These are phyloP conservation scores for Drymodes brunneopygia DNA, from an alignment of 2,113 vertebrate genomes.

Conservation along the genomic window DNA sequence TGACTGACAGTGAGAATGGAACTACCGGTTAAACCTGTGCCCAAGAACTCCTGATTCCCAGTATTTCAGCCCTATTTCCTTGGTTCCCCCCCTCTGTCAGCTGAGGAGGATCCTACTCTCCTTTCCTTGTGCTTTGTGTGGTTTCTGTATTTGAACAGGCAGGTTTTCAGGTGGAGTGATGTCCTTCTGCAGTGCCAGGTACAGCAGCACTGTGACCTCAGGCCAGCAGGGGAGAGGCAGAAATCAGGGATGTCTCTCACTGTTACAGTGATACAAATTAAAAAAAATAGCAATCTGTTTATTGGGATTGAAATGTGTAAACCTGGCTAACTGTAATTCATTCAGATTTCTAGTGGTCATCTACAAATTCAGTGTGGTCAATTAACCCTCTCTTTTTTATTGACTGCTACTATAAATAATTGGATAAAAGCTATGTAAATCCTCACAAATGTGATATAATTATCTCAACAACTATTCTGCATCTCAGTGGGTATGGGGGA, in stretches of 20 bases:
- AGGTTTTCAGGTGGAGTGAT: neutral
- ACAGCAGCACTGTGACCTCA: neutral
- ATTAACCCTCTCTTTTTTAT: neutral
- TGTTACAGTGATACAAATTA: neutral
- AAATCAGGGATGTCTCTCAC: neutral
- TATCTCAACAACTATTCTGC: slow-evolving; percentile 7
- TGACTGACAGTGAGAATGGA: neutral
- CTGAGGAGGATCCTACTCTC: too few relatives aligned
- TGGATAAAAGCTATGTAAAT: neutral
- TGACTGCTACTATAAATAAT: neutral
- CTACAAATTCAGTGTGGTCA: neutral
- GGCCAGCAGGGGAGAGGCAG: neutral
- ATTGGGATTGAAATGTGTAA: neutral
- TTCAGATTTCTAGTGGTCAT: neutral
- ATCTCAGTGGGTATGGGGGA: neutral
- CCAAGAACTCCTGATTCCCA: neutral
- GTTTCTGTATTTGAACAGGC: neutral
- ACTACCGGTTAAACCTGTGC: neutral
- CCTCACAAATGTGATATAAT: slow-evolving; percentile 20
- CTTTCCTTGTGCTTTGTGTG: neutral
- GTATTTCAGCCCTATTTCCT: neutral
- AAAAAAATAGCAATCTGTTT: neutral
- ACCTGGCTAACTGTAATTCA: neutral
- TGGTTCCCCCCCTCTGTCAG: neutral
- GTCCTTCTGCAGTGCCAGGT: neutral